Evolutionary conservation across 2,113 vertebrate species (phyloP).

Genomic region (Leucosticte australis): DNA sequence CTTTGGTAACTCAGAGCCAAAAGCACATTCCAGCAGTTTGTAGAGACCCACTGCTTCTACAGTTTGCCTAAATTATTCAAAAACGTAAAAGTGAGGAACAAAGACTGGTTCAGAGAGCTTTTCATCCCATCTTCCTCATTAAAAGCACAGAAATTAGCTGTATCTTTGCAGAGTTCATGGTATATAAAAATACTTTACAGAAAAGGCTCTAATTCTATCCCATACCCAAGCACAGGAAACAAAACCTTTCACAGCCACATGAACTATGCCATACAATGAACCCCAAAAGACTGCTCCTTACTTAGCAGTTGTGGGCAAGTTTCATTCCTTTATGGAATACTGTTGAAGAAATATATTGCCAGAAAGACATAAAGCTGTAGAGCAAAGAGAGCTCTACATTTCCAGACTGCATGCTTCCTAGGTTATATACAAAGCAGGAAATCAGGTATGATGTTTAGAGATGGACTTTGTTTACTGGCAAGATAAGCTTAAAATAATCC

Average conservation of each 20-base stretch:
- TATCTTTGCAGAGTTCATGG: neutral
- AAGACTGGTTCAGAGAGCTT: neutral
- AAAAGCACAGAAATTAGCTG: neutral
- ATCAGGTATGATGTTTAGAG: neutral
- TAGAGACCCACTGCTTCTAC: neutral
- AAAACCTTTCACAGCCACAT: neutral
- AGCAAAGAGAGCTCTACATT: neutral
- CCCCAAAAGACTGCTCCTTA: neutral
- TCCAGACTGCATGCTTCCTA: neutral
- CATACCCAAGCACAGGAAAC: neutral
- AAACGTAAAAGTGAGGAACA: neutral
- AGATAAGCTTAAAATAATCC: neutral
- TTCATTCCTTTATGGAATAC: neutral
- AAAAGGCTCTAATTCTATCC: neutral
- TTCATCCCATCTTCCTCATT: neutral
- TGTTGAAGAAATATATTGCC: neutral
- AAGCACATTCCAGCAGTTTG: neutral
- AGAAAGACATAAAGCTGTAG: neutral
- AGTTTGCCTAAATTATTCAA: neutral
- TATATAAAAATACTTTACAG: neutral
- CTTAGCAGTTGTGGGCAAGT: neutral
- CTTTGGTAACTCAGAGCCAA: neutral
- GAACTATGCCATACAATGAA: neutral
- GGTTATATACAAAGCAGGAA: neutral
- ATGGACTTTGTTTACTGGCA: neutral